These are phyloP conservation scores for Caenorhabditis virilis DNA, from an alignment of 2,888 invertebrate species.

Conservation along the genomic window DNA sequence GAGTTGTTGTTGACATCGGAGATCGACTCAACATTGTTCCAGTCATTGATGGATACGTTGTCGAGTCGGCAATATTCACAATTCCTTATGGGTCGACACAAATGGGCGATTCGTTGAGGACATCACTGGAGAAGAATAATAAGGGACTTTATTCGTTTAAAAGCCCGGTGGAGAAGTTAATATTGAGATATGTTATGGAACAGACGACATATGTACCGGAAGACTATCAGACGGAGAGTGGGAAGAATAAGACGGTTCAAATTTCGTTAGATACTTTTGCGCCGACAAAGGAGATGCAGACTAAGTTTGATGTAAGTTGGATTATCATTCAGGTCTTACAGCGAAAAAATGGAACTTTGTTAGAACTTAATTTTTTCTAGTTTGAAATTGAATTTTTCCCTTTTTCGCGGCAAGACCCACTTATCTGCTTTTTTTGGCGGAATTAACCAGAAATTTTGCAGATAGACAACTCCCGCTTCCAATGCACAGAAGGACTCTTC, in stretches of 20 bases:
- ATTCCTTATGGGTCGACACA: slow-evolving; percentile 73
- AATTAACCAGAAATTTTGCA: slow-evolving; percentile 23
- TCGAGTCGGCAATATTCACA: slow-evolving; percentile 72
- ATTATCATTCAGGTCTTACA: not conserved
- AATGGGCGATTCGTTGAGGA: slow-evolving; percentile 66
- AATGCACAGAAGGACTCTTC: slow-evolving; percentile 73
- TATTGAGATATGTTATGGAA: slow-evolving; percentile 72
- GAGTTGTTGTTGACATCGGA: slow-evolving; percentile 75
- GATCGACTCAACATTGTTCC: slow-evolving; percentile 74
- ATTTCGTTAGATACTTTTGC: slow-evolving; percentile 42
- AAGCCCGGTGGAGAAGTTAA: slow-evolving; percentile 71
- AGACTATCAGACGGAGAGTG: slow-evolving; percentile 70
- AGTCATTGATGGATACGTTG: slow-evolving; percentile 73
- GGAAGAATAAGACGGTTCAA: slow-evolving; percentile 23
- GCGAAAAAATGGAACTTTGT: not conserved
- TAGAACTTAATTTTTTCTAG: too few species aligned
- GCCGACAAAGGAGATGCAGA: slow-evolving; percentile 37
- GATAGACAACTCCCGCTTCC: slow-evolving; percentile 71
- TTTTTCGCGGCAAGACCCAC: slow-evolving; percentile 2
- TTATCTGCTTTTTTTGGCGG: not conserved
- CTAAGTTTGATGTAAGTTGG: slow-evolving; percentile 30
- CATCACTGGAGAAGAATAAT: slow-evolving; percentile 57
- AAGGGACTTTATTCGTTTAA: slow-evolving; percentile 68
- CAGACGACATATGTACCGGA: slow-evolving; percentile 71
- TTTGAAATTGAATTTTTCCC: too few species aligned